These are phyloP conservation scores for Mesaphorura yosii DNA, from an alignment of 1,140 invertebrate genomes.

Conservation along the genomic window DNA sequence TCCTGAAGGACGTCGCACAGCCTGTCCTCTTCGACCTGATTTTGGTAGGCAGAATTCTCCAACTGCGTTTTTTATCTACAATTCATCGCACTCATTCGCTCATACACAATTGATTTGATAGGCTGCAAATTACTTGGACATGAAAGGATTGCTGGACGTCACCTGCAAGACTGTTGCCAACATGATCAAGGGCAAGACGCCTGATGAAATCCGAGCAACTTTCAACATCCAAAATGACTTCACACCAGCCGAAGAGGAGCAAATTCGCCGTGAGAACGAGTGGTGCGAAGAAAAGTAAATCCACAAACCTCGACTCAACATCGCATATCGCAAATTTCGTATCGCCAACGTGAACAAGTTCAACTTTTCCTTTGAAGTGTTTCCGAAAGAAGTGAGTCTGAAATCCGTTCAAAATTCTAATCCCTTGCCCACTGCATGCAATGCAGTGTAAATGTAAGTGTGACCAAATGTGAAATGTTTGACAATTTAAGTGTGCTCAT, in stretches of 20 bases:
- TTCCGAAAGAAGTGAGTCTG: no score
- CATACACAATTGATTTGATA: constrained; percentile 28
- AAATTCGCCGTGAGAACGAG: constrained; percentile 94
- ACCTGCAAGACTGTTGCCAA: constrained; percentile 99
- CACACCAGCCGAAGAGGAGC: constrained; percentile 86
- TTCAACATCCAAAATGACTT: constrained; percentile 99
- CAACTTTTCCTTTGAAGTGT: no score
- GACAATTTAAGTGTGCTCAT: background rate
- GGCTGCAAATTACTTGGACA: constrained; percentile 98
- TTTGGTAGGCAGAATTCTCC: constrained; percentile 38
- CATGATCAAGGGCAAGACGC: constrained; percentile 96
- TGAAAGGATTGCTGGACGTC: constrained; percentile 91
- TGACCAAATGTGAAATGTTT: no score
- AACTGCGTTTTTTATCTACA: background rate
- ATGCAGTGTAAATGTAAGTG: no score
- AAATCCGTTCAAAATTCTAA: no score
- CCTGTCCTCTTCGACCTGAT: constrained; percentile 94
- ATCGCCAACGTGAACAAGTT: background rate
- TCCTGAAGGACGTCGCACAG: constrained; percentile 83
- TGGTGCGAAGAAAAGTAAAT: constrained; percentile 85
- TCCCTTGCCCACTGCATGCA: no score
- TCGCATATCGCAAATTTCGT: background rate
- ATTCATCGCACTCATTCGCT: no score
- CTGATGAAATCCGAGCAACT: constrained; percentile 96
- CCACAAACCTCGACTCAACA: no score